A percentile compares a stretch with the other conserved stretches of the same genome.
Conservation (phyloP, 2,113 vertebrate genomes). For the Cettia cetti region DNA sequence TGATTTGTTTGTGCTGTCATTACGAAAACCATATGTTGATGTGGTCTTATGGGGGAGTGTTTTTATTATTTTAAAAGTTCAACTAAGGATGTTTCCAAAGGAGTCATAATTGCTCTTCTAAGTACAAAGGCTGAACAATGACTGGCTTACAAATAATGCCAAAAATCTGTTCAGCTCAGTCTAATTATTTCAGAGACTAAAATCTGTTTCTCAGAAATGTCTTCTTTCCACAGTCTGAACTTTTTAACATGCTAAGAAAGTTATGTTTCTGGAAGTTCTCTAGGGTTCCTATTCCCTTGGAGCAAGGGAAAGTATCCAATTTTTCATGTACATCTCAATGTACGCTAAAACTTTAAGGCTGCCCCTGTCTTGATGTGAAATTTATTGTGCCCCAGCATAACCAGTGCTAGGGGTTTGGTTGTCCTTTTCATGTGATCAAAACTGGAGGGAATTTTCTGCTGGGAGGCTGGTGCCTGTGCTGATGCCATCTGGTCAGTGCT, state of each 20-base stretch:
- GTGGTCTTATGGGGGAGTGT: constrained; percentile 55
- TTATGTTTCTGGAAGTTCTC: neutral
- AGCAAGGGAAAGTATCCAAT: neutral
- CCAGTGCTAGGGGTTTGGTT: neutral
- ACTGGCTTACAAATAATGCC: constrained; percentile 50
- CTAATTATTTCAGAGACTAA: constrained; percentile 58
- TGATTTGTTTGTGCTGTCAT: constrained; percentile 64
- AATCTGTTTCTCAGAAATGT: constrained; percentile 35
- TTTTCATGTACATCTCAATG: neutral
- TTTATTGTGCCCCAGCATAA: neutral
- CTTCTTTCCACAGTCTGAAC: constrained; percentile 14
- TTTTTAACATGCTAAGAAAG: neutral
- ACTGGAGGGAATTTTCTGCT: neutral
- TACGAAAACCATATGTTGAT: constrained; percentile 60
- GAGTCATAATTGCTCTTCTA: constrained; percentile 58
- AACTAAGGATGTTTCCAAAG: constrained; percentile 62
- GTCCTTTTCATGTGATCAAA: neutral
- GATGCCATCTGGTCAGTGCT: neutral
- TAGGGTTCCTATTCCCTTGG: neutral
- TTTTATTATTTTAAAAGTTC: constrained; percentile 71
- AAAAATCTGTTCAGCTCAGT: constrained; percentile 63
- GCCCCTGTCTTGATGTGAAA: neutral
- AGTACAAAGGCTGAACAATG: constrained; percentile 67
- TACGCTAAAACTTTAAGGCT: neutral
- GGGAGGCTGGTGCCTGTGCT: neutral